A percentile compares a stretch with the other conserved stretches of the same genome.
phyloP scores from a whole-genome alignment of 1,140 invertebrate genomes.

The Apocrypta bakeri region DNA sequence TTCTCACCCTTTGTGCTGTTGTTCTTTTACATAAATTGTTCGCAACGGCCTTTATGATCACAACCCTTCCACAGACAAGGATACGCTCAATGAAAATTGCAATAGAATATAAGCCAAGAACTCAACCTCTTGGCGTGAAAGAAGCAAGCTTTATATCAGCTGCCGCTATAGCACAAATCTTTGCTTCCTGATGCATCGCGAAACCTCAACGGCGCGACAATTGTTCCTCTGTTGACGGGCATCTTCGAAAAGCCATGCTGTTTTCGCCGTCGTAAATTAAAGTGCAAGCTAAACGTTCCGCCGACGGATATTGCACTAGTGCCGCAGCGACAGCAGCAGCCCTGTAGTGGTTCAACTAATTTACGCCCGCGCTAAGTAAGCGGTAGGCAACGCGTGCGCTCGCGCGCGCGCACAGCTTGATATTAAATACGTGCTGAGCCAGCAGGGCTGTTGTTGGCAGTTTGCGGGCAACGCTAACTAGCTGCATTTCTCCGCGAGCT shows the following conservation, averaged over 20 bases:
- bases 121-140: too few relatives aligned
- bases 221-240: not conserved
- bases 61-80: slow-evolving; percentile 7
- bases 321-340: not conserved
- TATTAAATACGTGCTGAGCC: slow-evolving; percentile 56
- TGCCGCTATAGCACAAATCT: too few relatives aligned
- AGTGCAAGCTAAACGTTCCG: slow-evolving; percentile 31
- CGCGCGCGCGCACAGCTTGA: slow-evolving; percentile 40
- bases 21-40: slow-evolving; percentile 33
- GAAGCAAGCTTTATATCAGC: not conserved
- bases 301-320: slow-evolving; percentile 16
- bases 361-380: slow-evolving; percentile 45
- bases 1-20: slow-evolving; percentile 42
- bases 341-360: slow-evolving; percentile 32
- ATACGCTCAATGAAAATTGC: not conserved
- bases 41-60: not conserved
- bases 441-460: slow-evolving; percentile 27
- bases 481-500: slow-evolving; percentile 22
- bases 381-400: not conserved
- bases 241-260: not conserved
- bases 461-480: slow-evolving; percentile 31
- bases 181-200: too few relatives aligned
- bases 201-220: not conserved
- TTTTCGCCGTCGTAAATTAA: slow-evolving; percentile 38
- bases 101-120: not conserved